Conservation (phyloP, 1,140 invertebrate genomes). For the Hormaphis cornu region DNA sequence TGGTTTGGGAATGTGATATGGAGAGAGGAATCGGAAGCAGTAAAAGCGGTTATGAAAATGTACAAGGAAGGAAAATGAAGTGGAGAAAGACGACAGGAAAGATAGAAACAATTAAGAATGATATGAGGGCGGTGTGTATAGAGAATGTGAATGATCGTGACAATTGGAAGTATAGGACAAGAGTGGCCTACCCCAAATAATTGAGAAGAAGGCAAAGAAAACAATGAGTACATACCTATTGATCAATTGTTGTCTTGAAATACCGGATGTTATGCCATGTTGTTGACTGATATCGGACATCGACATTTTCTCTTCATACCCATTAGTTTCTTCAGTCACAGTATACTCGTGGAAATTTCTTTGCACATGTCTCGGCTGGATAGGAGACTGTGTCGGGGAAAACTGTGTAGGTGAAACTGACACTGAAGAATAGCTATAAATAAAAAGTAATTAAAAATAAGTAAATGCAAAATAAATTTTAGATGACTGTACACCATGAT, state of each 20-base stretch:
- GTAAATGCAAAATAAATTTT: background rate
- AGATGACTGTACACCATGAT: background rate
- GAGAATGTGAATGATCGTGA: too few species aligned
- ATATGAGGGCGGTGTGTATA: too few species aligned
- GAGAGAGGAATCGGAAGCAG: too few species aligned
- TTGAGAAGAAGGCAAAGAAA: too few species aligned
- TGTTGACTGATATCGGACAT: constrained; percentile 45
- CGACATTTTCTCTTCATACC: constrained; percentile 39
- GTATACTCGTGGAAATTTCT: constrained; percentile 27
- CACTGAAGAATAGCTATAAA: constrained; percentile 42
- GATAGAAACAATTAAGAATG: too few species aligned
- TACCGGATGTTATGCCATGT: constrained; percentile 57
- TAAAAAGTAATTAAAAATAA: constrained; percentile 18
- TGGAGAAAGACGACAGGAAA: too few species aligned
- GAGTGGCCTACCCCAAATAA: too few species aligned
- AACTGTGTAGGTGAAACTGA: constrained; percentile 49
- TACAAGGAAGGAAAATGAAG: too few species aligned
- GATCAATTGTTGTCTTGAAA: constrained; percentile 73
- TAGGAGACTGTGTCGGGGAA: constrained; percentile 74
- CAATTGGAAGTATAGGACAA: too few species aligned
- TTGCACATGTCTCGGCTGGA: constrained; percentile 47
- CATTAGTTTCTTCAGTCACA: constrained; percentile 38
- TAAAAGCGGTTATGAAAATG: too few species aligned
- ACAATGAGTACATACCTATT: constrained; percentile 47
- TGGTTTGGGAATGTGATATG: too few species aligned